Base-by-base conservation (phyloP, 2,113 vertebrate species). In the Passer montanus region DNA sequence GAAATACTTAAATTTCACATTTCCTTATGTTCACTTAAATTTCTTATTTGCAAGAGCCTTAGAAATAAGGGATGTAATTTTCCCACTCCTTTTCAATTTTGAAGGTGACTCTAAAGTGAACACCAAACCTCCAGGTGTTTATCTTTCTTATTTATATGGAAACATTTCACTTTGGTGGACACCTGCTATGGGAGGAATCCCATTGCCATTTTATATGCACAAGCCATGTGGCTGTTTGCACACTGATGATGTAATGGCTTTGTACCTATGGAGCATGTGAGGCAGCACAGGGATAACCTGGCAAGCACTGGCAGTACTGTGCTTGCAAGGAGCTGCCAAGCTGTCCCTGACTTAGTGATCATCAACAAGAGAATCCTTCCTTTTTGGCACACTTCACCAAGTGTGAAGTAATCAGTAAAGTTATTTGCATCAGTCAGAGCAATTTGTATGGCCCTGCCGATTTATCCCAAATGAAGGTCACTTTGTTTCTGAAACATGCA, bases 401-500 rank as follows among this genome's bases (percentile, higher is more conserved):
- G 15, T 12, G 30, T 76, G 72, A 85, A 47, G 35, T 14, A 16
- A 35, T 74, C 35, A 12, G 31, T 78, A 7, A 28, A 63, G 35
- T 64, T 89, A 44, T 24, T 26, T 43, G 37, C 43, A 53, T 35
- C 26, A 74, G 28, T 46, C 58, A 76, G 33, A 73, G 44, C 37
- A 46, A 46, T 35, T 35, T 9, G 7, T 17, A 12, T 46, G 52
- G 15, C 31, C 28, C 12, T 37, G 59, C 23, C 0, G 0, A 21
- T 60, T 91, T 87, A 26, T 22, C n/a, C 28, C n/a, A 41, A 3
- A 9, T 28, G 49, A 82, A 84, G 50, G 10, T 39, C 31, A 24
- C 7, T 52, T 23, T 73, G 21, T 78, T 69, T 67, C 52, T 81
- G 52, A 87, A 81, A 60, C 9, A 12, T 55, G 28, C 23, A 53